These are phyloP conservation scores for Batillaria attramentaria DNA, from an alignment of 1,140 invertebrate genomes.

Conservation along the genomic window DNA sequence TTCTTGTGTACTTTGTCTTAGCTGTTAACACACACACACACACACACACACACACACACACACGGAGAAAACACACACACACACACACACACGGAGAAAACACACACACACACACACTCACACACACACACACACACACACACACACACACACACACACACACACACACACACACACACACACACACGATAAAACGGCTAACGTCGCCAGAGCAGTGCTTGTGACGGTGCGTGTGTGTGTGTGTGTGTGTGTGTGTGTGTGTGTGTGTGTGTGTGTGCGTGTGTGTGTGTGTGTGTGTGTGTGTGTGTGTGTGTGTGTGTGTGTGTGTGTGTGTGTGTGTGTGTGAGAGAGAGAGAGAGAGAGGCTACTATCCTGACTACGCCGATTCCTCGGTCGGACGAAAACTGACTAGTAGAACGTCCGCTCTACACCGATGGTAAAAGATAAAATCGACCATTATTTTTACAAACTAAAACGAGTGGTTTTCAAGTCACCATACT, in stretches of 20 bases:
- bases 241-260: not conserved
- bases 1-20: too few relatives aligned
- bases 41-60: too few relatives aligned
- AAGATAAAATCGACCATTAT: too few relatives aligned
- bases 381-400: not conserved
- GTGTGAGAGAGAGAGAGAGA: not conserved
- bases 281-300: not conserved
- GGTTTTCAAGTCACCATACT: not conserved
- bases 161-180: not conserved
- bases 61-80: too few relatives aligned
- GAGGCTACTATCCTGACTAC: not conserved
- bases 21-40: too few relatives aligned
- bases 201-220: too few relatives aligned
- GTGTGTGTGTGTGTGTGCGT: not conserved
- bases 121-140: not conserved
- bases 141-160: not conserved
- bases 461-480: too few relatives aligned
- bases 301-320: conserved; percentile 2
- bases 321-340: conserved; percentile 2
- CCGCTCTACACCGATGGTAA: too few relatives aligned
- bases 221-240: not conserved
- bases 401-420: too few relatives aligned
- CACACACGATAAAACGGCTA: too few relatives aligned
- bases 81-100: not conserved
- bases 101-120: not conserved